Conservation (phyloP, 2,113 vertebrate species). For the Stigmatopora nigra region DNA sequence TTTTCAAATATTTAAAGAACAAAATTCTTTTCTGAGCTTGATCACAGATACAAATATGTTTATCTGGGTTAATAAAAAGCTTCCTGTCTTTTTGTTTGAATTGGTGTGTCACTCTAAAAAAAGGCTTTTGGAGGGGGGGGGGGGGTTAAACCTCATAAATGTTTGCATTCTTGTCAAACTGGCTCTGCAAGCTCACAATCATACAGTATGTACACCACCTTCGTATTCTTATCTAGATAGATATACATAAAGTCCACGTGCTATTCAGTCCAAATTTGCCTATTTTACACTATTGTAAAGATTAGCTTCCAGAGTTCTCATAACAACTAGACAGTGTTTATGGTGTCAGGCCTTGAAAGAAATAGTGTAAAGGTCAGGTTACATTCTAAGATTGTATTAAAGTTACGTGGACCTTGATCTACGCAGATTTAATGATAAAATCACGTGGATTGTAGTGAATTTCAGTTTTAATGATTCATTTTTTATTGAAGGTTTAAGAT, state of each 20-base stretch:
- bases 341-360: not conserved
- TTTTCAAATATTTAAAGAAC: not conserved
- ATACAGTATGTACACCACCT: not conserved
- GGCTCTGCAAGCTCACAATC: not conserved
- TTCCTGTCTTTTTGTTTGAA: not conserved
- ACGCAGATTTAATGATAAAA: not conserved
- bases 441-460: not conserved
- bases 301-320: constrained; percentile 4
- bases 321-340: not conserved
- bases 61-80: not conserved
- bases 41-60: not conserved
- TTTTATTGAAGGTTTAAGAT: too few species aligned
- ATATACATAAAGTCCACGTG: constrained; percentile 10
- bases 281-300: constrained; percentile 14
- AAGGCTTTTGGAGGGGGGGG: not conserved
- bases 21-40: not conserved
- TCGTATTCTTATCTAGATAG: not conserved
- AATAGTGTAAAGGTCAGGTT: constrained; percentile 7
- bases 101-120: constrained; percentile 2
- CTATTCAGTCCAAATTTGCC: constrained; percentile 23
- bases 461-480: not conserved
- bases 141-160: not conserved
- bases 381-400: constrained; percentile 2
- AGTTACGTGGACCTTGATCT: constrained; percentile 6
- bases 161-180: constrained; percentile 6